Base-by-base conservation (phyloP, 2,888 invertebrate species). In the Platycheirus rosarum region DNA sequence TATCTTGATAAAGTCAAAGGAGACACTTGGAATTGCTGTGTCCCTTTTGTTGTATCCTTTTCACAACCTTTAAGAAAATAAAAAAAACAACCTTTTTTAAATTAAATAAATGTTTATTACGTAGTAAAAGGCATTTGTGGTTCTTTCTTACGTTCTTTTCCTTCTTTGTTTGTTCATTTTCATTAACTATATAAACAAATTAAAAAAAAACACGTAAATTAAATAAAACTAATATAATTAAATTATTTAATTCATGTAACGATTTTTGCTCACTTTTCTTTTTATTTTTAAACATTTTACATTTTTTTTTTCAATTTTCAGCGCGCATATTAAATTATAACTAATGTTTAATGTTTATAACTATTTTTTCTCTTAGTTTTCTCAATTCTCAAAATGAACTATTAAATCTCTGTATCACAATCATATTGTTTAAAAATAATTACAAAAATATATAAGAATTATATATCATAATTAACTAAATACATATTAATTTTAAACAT, bases 1-100 rank as follows among this genome's bases (percentile, higher is more conserved):
- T 92, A 89, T 79, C 92, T 92, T 0, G 91, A 91, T 62, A 91
- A 89, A 0, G 11, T 88, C 0, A 91, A 92, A 84, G 91, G 91
- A 0, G 92, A 92, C 0, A 92, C 92, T n/a, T n/a, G n/a, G n/a
- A n/a, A n/a, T n/a, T n/a, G n/a, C n/a, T n/a, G n/a, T n/a, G n/a
- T n/a, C n/a, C n/a, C n/a, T n/a, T n/a, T n/a, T n/a, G n/a, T n/a
- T n/a, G n/a, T n/a, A n/a, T 3, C 8, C 1, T 11, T 8, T 48
- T 35, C 62, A 23, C 6, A 2, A 23, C 6, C 6, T 23, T 23
- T 23, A 23, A 23, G 23, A 23, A 8, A 16, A 46, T 20, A 7
- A 11, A 14, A 9, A 13, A 32, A 63, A 13, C n/a, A 32, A 8
- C 6, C 14, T 14, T 57, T 73, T 71, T 73, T 16, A 63, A 75